Conservation (phyloP, 2,888 invertebrate genomes). For the Buathra laborator region DNA sequence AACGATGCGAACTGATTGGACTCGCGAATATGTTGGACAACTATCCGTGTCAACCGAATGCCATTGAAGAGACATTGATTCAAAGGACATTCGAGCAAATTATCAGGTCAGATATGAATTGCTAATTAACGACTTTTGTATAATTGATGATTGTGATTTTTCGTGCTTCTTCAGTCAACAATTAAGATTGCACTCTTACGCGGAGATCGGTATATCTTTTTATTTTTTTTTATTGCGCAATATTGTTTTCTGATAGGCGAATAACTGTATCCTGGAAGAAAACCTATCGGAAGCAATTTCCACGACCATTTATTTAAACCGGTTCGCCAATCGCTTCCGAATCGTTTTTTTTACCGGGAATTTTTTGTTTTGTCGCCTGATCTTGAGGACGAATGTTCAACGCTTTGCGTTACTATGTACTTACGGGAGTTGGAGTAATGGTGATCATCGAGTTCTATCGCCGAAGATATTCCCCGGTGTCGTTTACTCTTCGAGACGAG, state of each 20-base stretch:
- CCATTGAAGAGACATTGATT: conserved; percentile 53
- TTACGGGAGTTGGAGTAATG: conserved; percentile 30
- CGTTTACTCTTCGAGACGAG: conserved; percentile 66
- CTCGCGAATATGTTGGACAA: conserved; percentile 22
- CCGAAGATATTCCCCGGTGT: conserved; percentile 18
- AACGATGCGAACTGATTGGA: conserved; percentile 35
- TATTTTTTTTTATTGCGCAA: background rate
- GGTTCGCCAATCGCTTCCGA: background rate
- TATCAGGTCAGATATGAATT: conserved; percentile 54
- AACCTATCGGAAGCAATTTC: background rate
- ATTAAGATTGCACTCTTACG: too few species aligned
- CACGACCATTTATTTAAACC: background rate
- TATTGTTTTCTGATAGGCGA: background rate
- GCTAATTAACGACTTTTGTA: background rate
- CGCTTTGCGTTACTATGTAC: conserved; percentile 38
- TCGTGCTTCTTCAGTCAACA: background rate
- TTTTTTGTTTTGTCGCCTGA: conserved; percentile 14
- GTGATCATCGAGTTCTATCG: conserved; percentile 48
- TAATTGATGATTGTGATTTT: background rate
- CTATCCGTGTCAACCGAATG: conserved; percentile 59
- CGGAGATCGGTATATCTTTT: background rate
- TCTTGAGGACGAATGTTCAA: conserved; percentile 19
- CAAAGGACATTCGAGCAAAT: conserved; percentile 35
- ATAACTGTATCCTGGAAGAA: background rate
- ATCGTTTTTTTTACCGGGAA: background rate